phyloP scores from a whole-genome alignment of 2,113 vertebrate species.

The Pheucticus melanocephalus region DNA sequence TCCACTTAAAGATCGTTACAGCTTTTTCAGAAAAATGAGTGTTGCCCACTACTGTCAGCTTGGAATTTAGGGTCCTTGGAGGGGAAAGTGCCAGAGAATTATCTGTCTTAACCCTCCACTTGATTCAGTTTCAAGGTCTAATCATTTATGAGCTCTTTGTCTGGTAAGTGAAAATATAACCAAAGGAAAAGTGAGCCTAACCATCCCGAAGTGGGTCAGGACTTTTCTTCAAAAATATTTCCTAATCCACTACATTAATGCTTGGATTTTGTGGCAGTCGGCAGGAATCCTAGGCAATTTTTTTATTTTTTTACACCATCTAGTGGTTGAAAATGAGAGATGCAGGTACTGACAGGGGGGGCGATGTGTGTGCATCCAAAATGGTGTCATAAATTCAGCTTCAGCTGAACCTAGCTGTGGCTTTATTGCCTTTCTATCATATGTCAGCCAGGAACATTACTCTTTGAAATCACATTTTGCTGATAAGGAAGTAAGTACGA shows the following conservation, averaged over 20 bases:
- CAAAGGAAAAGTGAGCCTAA: conserved; percentile 10
- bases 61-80: conserved; percentile 53
- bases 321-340: conserved; percentile 75
- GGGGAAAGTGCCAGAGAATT: conserved; percentile 43
- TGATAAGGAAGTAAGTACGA: conserved; percentile 64
- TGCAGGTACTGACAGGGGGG: conserved; percentile 60
- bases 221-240: conserved; percentile 46
- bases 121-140: conserved; percentile 58
- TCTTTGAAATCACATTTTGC: conserved; percentile 63
- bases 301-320: conserved; percentile 79
- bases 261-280: conserved; percentile 12
- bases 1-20: background rate
- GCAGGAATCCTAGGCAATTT: conserved; percentile 47
- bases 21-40: conserved; percentile 53
- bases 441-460: conserved; percentile 68
- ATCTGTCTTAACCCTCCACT: conserved; percentile 36
- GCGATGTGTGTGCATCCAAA: conserved; percentile 53
- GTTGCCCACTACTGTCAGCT: conserved; percentile 22
- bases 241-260: conserved; percentile 7
- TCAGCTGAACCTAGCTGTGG: conserved; percentile 61
- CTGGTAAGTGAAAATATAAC: conserved; percentile 27
- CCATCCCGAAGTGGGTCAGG: background rate
- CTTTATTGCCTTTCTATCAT: conserved; percentile 73
- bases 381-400: conserved; percentile 73
- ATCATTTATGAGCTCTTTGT: conserved; percentile 28